A percentile compares a stretch with the other conserved stretches of the same genome.
Conservation (phyloP, 2,888 invertebrate species). For the Dolomedes plantarius region DNA sequence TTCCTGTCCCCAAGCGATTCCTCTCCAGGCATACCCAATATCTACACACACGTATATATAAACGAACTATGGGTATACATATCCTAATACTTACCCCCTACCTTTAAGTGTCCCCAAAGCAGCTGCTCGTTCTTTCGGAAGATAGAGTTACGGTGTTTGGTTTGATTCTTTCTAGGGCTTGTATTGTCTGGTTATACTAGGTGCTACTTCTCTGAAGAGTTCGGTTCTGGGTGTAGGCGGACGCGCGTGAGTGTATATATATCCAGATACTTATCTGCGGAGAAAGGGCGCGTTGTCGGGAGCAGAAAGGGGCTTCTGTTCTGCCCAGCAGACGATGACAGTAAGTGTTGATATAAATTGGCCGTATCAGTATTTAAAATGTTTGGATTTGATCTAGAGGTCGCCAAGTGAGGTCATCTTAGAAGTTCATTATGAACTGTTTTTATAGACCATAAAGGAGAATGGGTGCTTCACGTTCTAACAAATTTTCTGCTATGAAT, state of each 20-base stretch:
- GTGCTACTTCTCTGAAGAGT: conserved; percentile 31
- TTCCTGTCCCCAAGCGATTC: conserved; percentile 50
- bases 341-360: conserved; percentile 7
- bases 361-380: conserved; percentile 6
- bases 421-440: background rate
- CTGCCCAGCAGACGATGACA: background rate
- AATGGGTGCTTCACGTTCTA: too few relatives aligned
- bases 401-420: background rate
- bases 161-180: conserved; percentile 16
- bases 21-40: conserved; percentile 16
- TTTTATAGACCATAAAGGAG: too few relatives aligned
- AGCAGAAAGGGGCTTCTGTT: background rate
- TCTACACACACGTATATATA: too few relatives aligned
- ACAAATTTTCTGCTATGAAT: too few relatives aligned
- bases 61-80: conserved; percentile 8
- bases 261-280: background rate
- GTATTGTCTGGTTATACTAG: conserved; percentile 52
- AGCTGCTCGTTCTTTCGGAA: conserved; percentile 49
- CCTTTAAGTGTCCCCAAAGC: conserved; percentile 32
- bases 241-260: background rate
- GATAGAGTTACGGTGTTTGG: conserved; percentile 21
- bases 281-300: background rate
- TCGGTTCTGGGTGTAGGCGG: background rate
- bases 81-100: conserved; percentile 20
- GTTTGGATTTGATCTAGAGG: background rate